A percentile compares a stretch with the other conserved stretches of the same genome.
Conservation (phyloP, 1,140 invertebrate genomes). For the Elysia chlorotica region DNA sequence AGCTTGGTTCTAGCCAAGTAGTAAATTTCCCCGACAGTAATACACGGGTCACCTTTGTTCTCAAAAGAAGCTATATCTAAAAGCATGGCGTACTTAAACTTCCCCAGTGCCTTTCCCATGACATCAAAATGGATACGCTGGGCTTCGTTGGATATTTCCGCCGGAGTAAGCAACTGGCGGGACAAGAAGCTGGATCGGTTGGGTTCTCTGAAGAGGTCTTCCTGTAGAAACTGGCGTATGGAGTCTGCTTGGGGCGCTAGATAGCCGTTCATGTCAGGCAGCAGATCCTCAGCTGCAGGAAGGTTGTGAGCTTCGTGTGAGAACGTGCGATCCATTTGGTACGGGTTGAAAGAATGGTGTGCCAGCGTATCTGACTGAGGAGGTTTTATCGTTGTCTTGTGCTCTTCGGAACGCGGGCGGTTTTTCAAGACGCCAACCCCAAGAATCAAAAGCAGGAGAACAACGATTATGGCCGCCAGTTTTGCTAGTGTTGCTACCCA, state of each 20-base stretch:
- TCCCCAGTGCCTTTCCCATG: neutral
- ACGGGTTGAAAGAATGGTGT: too few species aligned
- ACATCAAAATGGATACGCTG: constrained; percentile 18
- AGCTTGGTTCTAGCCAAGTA: constrained; percentile 11
- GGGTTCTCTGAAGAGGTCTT: neutral
- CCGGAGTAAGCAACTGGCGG: neutral
- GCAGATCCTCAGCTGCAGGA: neutral
- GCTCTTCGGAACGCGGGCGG: too few species aligned
- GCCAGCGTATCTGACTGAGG: neutral
- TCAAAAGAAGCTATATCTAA: constrained; percentile 17
- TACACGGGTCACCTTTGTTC: constrained; percentile 31
- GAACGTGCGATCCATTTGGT: neutral
- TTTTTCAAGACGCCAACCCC: too few species aligned
- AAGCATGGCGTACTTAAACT: constrained; percentile 22
- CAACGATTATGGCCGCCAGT: too few species aligned
- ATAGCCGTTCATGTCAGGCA: neutral
- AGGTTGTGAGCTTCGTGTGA: neutral
- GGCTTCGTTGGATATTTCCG: constrained; percentile 10
- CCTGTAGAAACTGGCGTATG: neutral
- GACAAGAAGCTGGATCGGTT: neutral
- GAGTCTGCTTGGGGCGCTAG: neutral
- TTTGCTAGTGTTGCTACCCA: too few species aligned
- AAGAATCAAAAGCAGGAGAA: too few species aligned
- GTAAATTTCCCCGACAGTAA: constrained; percentile 20
- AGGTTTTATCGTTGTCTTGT: too few species aligned